Evolutionary conservation across 2,797 vertebrate genomes (phyloP), one percentile per base, ranked within the genome.

Genomic region (Lophius americanus): DNA sequence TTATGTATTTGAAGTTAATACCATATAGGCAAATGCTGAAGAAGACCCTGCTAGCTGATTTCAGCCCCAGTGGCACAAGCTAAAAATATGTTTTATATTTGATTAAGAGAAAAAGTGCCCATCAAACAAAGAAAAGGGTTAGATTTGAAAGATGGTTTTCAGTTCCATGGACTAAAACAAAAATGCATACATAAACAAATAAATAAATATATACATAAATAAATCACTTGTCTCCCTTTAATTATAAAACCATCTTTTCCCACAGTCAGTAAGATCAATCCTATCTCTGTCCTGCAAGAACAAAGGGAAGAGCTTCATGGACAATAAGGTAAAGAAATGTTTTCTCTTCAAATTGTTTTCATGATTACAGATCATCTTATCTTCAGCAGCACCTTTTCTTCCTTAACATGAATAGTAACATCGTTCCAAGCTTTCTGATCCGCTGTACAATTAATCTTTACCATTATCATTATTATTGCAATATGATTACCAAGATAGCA

Each of bases 361-460:
- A 38, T 32, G 35, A 39, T 68, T 66, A 70, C 44, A 72, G 23
- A 68, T 76, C 56, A 49, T 65, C 33, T 60, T 51, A 61, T 61
- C 13, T 43, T 10, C 41, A 3, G 5, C 48, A 41, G 63, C 38
- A 56, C 6, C 7, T 59, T 42, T 54, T 33, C 44, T 33, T 33
- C 49, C n/a, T 58, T 51, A 8, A 48, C 12, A 41, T 44, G 49
- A 70, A 63, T 33, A 0, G 37, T 46, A 11, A 10, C 43, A 11
- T 44, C 12, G 9, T 44, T 44, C 43, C 10, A 44, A 4, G 12
- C 43, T 44, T 3, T 42, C 10, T 44, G 2, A 12, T 11, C 9
- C 4, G 9, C 43, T 44, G 10, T 10, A 44, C 10, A 11, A 44
- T 44, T 44, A 11, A 41, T 41, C 2, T 41, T 2, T 41, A 41